Base-by-base conservation (phyloP, 2,888 invertebrate genomes). In the Hesperia comma region DNA sequence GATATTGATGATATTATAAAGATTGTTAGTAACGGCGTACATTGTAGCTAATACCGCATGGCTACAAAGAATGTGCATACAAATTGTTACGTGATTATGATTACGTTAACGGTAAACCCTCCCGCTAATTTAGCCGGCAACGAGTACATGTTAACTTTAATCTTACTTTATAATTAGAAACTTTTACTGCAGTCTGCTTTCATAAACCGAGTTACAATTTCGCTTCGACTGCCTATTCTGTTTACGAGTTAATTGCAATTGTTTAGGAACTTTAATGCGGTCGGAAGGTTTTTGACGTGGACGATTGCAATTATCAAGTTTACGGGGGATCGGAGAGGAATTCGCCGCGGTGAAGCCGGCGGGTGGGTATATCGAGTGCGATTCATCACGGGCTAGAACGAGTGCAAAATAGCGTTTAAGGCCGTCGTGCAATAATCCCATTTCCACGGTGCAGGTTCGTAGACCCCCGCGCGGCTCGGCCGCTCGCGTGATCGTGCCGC, bases 391-490 rank as follows among this genome's bases (percentile, higher is more conserved):
- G 75, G 69, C 78, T 77, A 80, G 78, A 84, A 81, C 79, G 79
- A 86, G 86, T 81, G 83, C 84, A 80, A 85, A 88, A 86, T 83
- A 80, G 80, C 82, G 80, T 85, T 79, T 83, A 82, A 81, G 82
- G 80, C 79, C 83, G 81, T 83, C 87, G 87, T 81, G 86, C 84
- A 86, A 85, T 88, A 90, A 89, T 89, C 86, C 83, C 83, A 88
- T 89, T 89, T 89, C 86, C 87, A 89, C 87, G 88, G 87, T 85
- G 71, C 76, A 79, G 85, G 88, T 88, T 88, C 86, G 85, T 79
- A 88, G 87, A 88, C 86, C 86, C 79, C 83, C 76, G 68, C 63
- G 72, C 70, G 71, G 76, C 75, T 72, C 70, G 71, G 76, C 75
- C 72, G 75, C 77, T 87, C 79, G 86, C 86, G 86, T 87, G 86